A percentile compares a stretch with the other conserved stretches of the same genome.
phyloP scores from a whole-genome alignment of 2,113 vertebrate genomes.

The Albula glossodonta region DNA sequence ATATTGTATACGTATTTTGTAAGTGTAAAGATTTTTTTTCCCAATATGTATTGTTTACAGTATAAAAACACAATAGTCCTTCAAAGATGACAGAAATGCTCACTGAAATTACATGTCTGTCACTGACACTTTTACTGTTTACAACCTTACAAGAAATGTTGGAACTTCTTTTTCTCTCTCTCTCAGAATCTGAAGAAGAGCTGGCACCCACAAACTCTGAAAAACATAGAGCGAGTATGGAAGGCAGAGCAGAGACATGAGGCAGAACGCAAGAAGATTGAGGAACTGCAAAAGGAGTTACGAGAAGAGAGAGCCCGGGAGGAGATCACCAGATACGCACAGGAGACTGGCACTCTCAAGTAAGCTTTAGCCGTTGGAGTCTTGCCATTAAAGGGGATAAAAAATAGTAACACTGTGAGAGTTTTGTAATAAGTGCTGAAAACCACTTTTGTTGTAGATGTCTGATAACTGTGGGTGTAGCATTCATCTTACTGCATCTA shows the following conservation, averaged over 20 bases:
- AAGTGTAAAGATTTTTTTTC: no score
- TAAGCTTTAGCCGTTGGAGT: slow-evolving; percentile 47
- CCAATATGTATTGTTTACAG: no score
- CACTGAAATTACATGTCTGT: accelerated
- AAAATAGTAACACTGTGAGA: no score
- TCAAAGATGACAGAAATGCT: not conserved
- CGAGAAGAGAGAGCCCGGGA: slow-evolving; percentile 89
- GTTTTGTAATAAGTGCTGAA: no score
- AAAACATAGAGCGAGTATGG: slow-evolving; percentile 98
- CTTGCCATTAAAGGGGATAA: not conserved
- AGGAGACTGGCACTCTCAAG: slow-evolving; percentile 87
- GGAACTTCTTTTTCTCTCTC: slow-evolving; percentile 4
- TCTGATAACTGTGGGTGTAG: no score
- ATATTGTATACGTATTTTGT: no score
- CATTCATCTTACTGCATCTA: no score
- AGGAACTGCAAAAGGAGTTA: slow-evolving; percentile 93
- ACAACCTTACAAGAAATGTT: not conserved
- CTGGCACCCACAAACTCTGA: slow-evolving; percentile 97
- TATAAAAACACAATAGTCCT: no score
- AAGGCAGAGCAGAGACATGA: slow-evolving; percentile 96
- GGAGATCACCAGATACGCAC: slow-evolving; percentile 88
- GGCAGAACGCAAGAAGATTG: slow-evolving; percentile 90
- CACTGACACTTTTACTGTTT: not conserved
- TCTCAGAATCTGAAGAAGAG: slow-evolving; percentile 95
- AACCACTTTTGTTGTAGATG: no score